Percentiles rank a stretch among this genome's conserved stretches.
These are phyloP conservation scores for Anoplius nigerrimus DNA, from an alignment of 2,888 invertebrate genomes.

Conservation along the genomic window DNA sequence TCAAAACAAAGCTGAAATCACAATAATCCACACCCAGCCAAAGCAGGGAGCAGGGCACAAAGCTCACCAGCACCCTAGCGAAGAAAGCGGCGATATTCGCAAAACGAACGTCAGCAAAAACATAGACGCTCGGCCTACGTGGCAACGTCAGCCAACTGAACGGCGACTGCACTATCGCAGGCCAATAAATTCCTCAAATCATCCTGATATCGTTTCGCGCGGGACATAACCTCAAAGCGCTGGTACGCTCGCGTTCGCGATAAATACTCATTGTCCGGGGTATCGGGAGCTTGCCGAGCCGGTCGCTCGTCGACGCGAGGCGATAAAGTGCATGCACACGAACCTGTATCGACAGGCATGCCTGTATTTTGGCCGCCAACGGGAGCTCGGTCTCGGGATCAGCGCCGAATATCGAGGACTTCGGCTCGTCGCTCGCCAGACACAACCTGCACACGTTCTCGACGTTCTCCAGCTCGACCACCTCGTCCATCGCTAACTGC, in stretches of 20 bases:
- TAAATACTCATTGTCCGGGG: background rate
- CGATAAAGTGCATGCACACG: constrained; percentile 14
- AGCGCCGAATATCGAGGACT: constrained; percentile 79
- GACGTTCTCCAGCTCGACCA: constrained; percentile 58
- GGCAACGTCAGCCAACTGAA: too few species aligned
- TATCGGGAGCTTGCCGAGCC: background rate
- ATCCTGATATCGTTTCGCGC: background rate
- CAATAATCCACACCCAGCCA: too few species aligned
- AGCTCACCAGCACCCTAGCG: too few species aligned
- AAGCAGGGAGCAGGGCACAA: too few species aligned
- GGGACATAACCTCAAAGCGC: constrained; percentile 42
- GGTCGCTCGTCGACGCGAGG: background rate
- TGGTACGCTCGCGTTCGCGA: background rate
- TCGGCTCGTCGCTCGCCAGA: constrained; percentile 79
- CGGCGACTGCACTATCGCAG: too few species aligned
- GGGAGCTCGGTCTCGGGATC: constrained; percentile 73
- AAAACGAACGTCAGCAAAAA: too few species aligned
- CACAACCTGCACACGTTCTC: constrained; percentile 80
- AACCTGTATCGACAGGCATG: constrained; percentile 83
- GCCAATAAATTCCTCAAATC: too few species aligned
- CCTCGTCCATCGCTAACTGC: constrained; percentile 59
- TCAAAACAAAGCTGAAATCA: too few species aligned
- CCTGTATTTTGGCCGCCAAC: constrained; percentile 81
- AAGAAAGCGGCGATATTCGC: too few species aligned
- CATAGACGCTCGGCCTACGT: too few species aligned